Evolutionary conservation across 2,888 invertebrate species (phyloP).

Genomic region (Leucophenga montana): DNA sequence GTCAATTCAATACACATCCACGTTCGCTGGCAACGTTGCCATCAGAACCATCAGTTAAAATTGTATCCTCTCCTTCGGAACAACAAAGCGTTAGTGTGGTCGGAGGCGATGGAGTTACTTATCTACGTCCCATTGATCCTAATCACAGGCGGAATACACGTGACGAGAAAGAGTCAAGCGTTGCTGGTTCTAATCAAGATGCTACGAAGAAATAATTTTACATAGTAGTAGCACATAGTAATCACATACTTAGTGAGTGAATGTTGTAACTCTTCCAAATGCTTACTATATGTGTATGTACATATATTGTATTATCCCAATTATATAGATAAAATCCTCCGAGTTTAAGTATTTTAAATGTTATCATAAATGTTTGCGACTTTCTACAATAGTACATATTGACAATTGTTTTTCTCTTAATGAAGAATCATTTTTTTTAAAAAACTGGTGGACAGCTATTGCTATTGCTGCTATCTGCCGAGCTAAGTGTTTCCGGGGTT

Average conservation of each 20-base stretch:
- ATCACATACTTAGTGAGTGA: not conserved
- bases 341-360: conserved; percentile 32
- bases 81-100: conserved; percentile 56
- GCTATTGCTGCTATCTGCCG: conserved; percentile 72
- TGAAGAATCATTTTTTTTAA: not conserved
- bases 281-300: not conserved
- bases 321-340: conserved; percentile 26
- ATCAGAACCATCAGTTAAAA: conserved; percentile 65
- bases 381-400: conserved; percentile 12
- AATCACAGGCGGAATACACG: conserved; percentile 62
- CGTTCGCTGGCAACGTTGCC: conserved; percentile 53
- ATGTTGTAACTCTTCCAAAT: not conserved
- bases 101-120: conserved; percentile 62
- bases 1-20: conserved; percentile 56
- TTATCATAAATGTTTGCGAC: conserved; percentile 31
- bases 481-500: conserved; percentile 73
- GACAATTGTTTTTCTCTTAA: not conserved
- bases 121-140: conserved; percentile 53
- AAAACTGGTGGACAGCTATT: conserved; percentile 67
- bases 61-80: conserved; percentile 56
- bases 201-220: conserved; percentile 17
- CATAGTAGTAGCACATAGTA: not conserved
- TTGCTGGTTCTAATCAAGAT: conserved; percentile 59
- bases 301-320: conserved; percentile 13
- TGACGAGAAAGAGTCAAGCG: conserved; percentile 67